A percentile compares a stretch with the other conserved stretches of the same genome.
phyloP scores from a whole-genome alignment of 2,888 invertebrate genomes.

The Drosophila glabriapex region DNA sequence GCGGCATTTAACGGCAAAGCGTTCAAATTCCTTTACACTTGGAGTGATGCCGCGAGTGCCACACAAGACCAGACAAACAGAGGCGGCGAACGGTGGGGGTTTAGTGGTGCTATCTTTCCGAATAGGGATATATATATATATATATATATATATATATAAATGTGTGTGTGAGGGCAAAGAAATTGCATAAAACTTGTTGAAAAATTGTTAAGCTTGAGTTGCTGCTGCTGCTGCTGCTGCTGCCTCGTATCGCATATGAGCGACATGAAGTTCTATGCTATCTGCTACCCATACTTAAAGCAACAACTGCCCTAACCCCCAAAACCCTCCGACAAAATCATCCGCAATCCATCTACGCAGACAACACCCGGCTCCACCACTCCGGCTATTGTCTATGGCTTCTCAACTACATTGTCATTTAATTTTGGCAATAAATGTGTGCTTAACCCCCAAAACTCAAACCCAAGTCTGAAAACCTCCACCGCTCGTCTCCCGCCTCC shows the following conservation, averaged over 20 bases:
- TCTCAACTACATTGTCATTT: constrained; percentile 82
- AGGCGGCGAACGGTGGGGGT: neutral
- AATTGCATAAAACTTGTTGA: constrained; percentile 76
- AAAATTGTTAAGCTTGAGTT: constrained; percentile 67
- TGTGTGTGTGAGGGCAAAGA: constrained; percentile 22
- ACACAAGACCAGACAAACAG: constrained; percentile 31
- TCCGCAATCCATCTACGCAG: constrained; percentile 49
- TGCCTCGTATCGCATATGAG: constrained; percentile 39
- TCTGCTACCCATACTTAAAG: neutral
- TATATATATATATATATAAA: no score
- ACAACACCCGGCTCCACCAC: constrained; percentile 12
- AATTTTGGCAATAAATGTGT: constrained; percentile 82
- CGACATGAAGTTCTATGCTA: constrained; percentile 29
- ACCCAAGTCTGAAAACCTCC: neutral
- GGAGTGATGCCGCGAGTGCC: constrained; percentile 60
- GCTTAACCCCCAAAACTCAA: constrained; percentile 13
- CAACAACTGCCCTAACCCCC: neutral
- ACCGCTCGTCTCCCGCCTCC: neutral
- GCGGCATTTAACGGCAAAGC: constrained; percentile 68
- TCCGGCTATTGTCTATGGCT: constrained; percentile 37
- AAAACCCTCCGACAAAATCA: constrained; percentile 24
- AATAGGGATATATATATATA: neutral
- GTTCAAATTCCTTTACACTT: constrained; percentile 80
- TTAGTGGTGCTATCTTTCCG: neutral
- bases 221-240: constrained; percentile 12